These are phyloP conservation scores for Danaus melanippus DNA, from an alignment of 1,140 invertebrate genomes.

Conservation along the genomic window DNA sequence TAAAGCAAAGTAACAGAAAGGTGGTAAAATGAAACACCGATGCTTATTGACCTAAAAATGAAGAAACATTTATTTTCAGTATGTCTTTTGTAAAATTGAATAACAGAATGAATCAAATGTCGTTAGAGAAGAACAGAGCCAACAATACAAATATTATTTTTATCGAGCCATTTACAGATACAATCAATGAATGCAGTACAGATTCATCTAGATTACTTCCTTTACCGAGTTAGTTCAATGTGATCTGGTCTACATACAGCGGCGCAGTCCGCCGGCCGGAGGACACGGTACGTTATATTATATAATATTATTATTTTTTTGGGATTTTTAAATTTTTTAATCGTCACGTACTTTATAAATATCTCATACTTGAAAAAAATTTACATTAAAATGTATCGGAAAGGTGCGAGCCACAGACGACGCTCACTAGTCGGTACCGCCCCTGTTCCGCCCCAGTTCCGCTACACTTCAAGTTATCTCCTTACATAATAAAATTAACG, in stretches of 20 bases:
- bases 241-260: slow-evolving; percentile 19
- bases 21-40: slow-evolving; percentile 63
- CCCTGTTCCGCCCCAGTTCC: slow-evolving; percentile 55
- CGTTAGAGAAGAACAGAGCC: slow-evolving; percentile 66
- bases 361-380: slow-evolving; percentile 69
- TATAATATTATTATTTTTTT: slow-evolving; percentile 36
- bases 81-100: slow-evolving; percentile 75
- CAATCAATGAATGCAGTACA: slow-evolving; percentile 61
- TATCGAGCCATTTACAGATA: slow-evolving; percentile 67
- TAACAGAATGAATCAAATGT: slow-evolving; percentile 73
- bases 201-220: slow-evolving; percentile 67
- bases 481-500: slow-evolving; percentile 70
- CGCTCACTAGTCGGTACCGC: slow-evolving; percentile 42
- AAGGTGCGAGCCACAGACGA: slow-evolving; percentile 48
- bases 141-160: slow-evolving; percentile 71
- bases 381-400: slow-evolving; percentile 65
- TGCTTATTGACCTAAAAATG: slow-evolving; percentile 79
- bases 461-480: slow-evolving; percentile 57
- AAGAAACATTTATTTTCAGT: slow-evolving; percentile 80
- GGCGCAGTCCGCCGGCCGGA: slow-evolving; percentile 24
- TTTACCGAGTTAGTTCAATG: slow-evolving; percentile 59
- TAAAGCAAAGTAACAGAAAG: slow-evolving; percentile 3
- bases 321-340: slow-evolving; percentile 56
- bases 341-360: slow-evolving; percentile 69
- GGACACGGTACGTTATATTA: slow-evolving; percentile 15